Evolutionary conservation across 2,113 vertebrate genomes (phyloP).

Genomic region (Prionailurus bengalensis): DNA sequence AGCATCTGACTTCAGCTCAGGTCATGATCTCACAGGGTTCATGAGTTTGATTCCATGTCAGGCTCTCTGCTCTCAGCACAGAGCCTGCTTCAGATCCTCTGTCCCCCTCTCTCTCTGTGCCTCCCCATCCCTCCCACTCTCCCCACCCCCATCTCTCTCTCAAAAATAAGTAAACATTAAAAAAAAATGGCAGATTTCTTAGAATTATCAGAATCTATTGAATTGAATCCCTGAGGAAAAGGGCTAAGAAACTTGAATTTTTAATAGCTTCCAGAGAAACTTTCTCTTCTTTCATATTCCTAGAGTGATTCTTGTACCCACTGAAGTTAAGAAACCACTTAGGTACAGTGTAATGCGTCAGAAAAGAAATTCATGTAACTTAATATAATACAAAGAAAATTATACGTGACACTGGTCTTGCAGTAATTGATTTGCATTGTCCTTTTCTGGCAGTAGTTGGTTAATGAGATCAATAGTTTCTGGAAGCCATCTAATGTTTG

Average conservation of each 20-base stretch:
- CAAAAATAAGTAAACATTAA: too few species aligned
- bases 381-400: slow-evolving; percentile 49
- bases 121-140: too few species aligned
- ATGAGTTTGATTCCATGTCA: too few species aligned
- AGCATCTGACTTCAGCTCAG: too few species aligned
- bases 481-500: slow-evolving; percentile 44
- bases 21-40: too few species aligned
- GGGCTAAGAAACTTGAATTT: background rate
- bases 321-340: background rate
- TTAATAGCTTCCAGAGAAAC: background rate
- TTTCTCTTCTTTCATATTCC: background rate
- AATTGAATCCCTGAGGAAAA: background rate
- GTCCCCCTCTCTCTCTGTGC: too few species aligned
- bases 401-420: background rate
- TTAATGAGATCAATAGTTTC: background rate
- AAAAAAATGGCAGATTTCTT: background rate
- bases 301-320: background rate
- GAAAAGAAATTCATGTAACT: slow-evolving; percentile 20
- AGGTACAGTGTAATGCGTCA: background rate
- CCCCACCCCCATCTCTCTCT: too few species aligned
- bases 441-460: slow-evolving; percentile 20
- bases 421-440: slow-evolving; percentile 43
- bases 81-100: too few species aligned
- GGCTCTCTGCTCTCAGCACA: too few species aligned
- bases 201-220: slow-evolving; percentile 1